Percentiles rank a stretch among this genome's conserved stretches.
These are phyloP conservation scores for Elephantulus edwardii DNA, from an alignment of 2,113 vertebrate genomes.

Conservation along the genomic window DNA sequence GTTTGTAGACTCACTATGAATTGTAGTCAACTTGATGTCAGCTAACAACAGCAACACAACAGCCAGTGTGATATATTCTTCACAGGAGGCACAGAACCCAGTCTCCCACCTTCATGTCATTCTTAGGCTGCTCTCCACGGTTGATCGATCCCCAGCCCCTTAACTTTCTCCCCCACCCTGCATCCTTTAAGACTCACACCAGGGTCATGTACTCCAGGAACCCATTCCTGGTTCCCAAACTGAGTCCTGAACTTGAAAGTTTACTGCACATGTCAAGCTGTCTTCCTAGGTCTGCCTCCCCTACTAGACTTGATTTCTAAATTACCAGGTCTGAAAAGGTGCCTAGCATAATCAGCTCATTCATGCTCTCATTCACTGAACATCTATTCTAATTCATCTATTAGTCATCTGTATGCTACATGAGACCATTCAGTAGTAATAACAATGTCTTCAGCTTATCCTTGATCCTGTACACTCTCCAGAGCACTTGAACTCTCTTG, in stretches of 20 bases:
- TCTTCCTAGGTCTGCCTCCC: neutral
- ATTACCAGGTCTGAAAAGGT: rapidly evolving
- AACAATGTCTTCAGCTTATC: neutral
- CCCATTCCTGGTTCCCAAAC: neutral
- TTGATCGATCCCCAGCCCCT: neutral
- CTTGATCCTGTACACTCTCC: neutral
- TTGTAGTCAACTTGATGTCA: no score
- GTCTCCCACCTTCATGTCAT: neutral
- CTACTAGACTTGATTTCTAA: neutral
- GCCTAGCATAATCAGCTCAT: neutral
- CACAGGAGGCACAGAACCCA: neutral
- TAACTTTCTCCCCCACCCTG: neutral
- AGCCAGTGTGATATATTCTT: rapidly evolving
- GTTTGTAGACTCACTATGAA: no score
- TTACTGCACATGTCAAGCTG: rapidly evolving
- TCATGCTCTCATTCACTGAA: neutral
- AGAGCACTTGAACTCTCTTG: neutral
- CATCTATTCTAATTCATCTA: neutral
- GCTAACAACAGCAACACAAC: no score
- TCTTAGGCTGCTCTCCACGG: neutral
- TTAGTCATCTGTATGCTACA: neutral
- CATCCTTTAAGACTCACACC: neutral
- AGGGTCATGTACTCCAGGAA: neutral
- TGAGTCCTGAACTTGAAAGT: neutral
- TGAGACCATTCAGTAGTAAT: rapidly evolving